Evolutionary conservation across 2,888 invertebrate species (phyloP).

Genomic region (Coecobrya sp.): DNA sequence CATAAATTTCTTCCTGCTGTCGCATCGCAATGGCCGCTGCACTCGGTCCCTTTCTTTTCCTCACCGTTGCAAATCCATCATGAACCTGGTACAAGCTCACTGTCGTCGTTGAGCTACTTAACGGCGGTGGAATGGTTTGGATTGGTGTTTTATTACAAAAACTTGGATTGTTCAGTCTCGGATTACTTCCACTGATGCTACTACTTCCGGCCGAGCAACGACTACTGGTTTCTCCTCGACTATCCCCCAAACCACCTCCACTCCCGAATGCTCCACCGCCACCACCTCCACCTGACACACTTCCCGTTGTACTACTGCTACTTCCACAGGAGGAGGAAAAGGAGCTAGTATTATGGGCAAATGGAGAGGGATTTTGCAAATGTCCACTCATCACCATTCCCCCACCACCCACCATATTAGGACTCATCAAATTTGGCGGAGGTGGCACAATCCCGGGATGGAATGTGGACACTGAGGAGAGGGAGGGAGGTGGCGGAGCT

Average conservation of each 20-base stretch:
- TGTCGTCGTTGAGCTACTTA: slow-evolving; percentile 69
- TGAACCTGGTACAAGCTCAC: slow-evolving; percentile 88
- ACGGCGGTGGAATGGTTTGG: slow-evolving; percentile 74
- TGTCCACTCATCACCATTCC: slow-evolving; percentile 19
- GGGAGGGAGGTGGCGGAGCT: slow-evolving; percentile 73
- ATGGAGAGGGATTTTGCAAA: slow-evolving; percentile 13
- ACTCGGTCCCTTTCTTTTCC: slow-evolving; percentile 86
- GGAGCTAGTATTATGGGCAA: slow-evolving; percentile 45
- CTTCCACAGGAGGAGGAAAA: slow-evolving; percentile 77
- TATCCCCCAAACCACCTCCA: slow-evolving; percentile 41
- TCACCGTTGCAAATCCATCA: slow-evolving; percentile 96
- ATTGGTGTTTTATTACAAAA: slow-evolving; percentile 77
- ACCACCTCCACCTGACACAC: slow-evolving; percentile 66
- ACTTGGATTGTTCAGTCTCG: slow-evolving; percentile 74
- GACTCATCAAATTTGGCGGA: slow-evolving; percentile 65
- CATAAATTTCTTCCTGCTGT: slow-evolving; percentile 84
- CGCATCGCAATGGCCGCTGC: slow-evolving; percentile 84
- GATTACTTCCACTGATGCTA: slow-evolving; percentile 81
- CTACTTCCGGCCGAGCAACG: slow-evolving; percentile 73
- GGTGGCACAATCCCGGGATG: slow-evolving; percentile 65
- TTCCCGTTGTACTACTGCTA: slow-evolving; percentile 80
- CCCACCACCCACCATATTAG: not conserved
- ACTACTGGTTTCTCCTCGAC: slow-evolving; percentile 68
- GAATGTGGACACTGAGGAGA: slow-evolving; percentile 81
- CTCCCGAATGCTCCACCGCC: slow-evolving; percentile 53